A percentile compares a stretch with the other conserved stretches of the same genome.
These are phyloP conservation scores for Drosophila elegans DNA, from an alignment of 1,140 invertebrate species.

Conservation along the genomic window DNA sequence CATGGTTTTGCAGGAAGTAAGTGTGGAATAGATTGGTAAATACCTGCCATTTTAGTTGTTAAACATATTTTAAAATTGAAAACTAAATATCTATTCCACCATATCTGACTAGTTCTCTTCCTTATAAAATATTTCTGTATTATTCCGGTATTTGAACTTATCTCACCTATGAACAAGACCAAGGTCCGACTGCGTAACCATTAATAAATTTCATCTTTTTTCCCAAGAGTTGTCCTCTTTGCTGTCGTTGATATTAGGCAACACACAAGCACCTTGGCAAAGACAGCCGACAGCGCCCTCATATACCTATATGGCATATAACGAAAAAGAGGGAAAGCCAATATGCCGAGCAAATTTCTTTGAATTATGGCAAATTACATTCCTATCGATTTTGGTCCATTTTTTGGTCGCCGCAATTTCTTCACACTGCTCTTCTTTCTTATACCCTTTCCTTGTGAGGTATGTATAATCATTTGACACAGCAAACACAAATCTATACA, in stretches of 20 bases:
- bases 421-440: constrained; percentile 10
- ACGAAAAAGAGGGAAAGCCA: constrained; percentile 58
- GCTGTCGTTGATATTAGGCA: constrained; percentile 14
- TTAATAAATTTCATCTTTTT: constrained; percentile 66
- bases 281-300: background rate
- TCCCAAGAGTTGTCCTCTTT: constrained; percentile 5
- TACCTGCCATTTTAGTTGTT: no score
- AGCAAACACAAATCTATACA: background rate
- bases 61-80: no score
- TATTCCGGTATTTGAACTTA: no score
- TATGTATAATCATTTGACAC: background rate
- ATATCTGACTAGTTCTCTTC: no score
- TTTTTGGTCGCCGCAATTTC: constrained; percentile 61
- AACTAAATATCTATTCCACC: no score
- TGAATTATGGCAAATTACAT: constrained; percentile 83
- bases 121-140: no score
- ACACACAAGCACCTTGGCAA: constrained; percentile 15
- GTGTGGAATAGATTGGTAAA: no score
- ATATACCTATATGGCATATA: constrained; percentile 11
- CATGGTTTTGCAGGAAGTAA: no score
- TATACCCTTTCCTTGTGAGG: constrained; percentile 7
- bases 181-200: constrained; percentile 68
- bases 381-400: constrained; percentile 81
- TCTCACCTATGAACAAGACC: background rate
- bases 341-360: constrained; percentile 80